Evolutionary conservation across 2,888 invertebrate species (phyloP).

Genomic region (Tigriopus californicus): DNA sequence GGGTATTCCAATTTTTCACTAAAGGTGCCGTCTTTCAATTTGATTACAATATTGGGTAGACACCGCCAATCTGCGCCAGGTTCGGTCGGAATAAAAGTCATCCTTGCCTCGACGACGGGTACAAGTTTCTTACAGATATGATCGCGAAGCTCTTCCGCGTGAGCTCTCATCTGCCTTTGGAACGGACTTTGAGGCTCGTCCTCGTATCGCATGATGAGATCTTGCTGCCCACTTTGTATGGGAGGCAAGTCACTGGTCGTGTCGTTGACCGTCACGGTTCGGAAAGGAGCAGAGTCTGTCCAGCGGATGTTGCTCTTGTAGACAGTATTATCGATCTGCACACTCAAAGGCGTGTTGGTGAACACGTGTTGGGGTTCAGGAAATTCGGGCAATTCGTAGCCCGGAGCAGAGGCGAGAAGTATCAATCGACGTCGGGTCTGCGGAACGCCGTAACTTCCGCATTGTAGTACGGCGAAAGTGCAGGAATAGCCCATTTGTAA

Average conservation of each 20-base stretch:
- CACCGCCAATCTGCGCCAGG: slow-evolving; percentile 71
- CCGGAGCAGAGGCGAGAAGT: slow-evolving; percentile 62
- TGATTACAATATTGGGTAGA: slow-evolving; percentile 52
- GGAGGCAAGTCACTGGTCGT: slow-evolving; percentile 64
- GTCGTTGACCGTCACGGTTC: slow-evolving; percentile 56
- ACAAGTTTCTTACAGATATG: slow-evolving; percentile 72
- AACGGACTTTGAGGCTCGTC: slow-evolving; percentile 51
- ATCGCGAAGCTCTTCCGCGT: slow-evolving; percentile 31
- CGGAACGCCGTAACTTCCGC: slow-evolving; percentile 65
- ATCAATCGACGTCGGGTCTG: slow-evolving; percentile 57
- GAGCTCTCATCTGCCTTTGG: slow-evolving; percentile 36
- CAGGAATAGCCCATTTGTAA: slow-evolving; percentile 71
- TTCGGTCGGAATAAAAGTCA: slow-evolving; percentile 48
- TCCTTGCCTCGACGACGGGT: slow-evolving; percentile 53
- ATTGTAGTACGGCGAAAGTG: slow-evolving; percentile 65
- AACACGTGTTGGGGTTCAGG: slow-evolving; percentile 65
- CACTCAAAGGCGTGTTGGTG: slow-evolving; percentile 41
- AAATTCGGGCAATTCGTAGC: slow-evolving; percentile 47
- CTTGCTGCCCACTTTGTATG: slow-evolving; percentile 39
- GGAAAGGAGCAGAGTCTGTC: slow-evolving; percentile 47
- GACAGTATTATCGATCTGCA: slow-evolving; percentile 40
- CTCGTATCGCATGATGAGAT: slow-evolving; percentile 48
- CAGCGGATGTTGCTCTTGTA: slow-evolving; percentile 37
- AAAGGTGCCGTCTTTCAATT: slow-evolving; percentile 20
- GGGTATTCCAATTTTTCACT: slow-evolving; percentile 27